phyloP scores from a whole-genome alignment of 2,113 vertebrate genomes.

The Gnathonemus echidnorhynchus region DNA sequence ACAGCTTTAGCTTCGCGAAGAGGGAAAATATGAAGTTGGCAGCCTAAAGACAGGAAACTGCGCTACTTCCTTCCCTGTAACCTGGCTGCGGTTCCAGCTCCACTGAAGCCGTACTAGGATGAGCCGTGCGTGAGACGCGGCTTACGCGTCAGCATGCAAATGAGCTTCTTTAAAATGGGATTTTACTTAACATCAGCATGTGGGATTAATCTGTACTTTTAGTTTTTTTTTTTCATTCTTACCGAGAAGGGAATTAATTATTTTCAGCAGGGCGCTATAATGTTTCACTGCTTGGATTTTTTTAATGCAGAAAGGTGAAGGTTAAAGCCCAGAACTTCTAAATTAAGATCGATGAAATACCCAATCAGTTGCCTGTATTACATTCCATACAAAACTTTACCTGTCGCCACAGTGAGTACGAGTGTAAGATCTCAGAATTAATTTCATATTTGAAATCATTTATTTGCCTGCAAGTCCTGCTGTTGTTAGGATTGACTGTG shows the following conservation, averaged over 20 bases:
- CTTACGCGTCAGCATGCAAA: background rate
- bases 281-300: background rate
- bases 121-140: too few relatives aligned
- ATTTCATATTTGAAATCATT: background rate
- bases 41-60: background rate
- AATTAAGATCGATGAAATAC: background rate
- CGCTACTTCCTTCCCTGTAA: background rate
- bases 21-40: background rate
- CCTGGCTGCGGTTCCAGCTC: background rate
- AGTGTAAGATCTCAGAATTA: background rate
- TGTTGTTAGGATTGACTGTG: background rate
- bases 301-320: background rate
- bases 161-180: background rate
- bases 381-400: background rate
- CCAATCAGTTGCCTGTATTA: background rate
- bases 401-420: background rate
- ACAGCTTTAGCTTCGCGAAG: background rate
- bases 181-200: background rate
- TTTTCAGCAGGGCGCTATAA: background rate
- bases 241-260: background rate
- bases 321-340: background rate
- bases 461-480: background rate
- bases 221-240: background rate
- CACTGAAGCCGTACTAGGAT: background rate
- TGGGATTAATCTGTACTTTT: background rate